Base-by-base conservation (phyloP, 2,797 vertebrate genomes). In the Allobates femoralis region DNA sequence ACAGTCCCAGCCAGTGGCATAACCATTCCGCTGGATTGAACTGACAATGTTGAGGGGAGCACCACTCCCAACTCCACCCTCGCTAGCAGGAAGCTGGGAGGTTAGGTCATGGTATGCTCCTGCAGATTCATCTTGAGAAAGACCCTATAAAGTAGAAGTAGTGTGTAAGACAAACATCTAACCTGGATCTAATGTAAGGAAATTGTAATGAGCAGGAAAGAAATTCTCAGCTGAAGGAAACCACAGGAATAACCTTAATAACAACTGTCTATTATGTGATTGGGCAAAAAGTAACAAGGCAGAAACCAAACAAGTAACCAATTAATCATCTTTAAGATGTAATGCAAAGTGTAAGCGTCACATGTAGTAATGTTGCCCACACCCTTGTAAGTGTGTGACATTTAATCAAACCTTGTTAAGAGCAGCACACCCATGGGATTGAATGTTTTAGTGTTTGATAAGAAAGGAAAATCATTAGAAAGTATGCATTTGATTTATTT, bases 281-380 rank as follows among this genome's bases (percentile, higher is more conserved):
- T 80, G 34, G n/a, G 32, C 50, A 67, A 30, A 86, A 41, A 77
- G 50, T 74, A 85, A 69, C 56, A 19, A 15, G 34, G 18, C 41
- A 46, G 30, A 66, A 84, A 85, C 15, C 26, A 88, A 77, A 69
- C 86, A 85, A 84, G 50, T 50, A 58, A 56, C 16, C 55, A 79
- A 87, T 87, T 87, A 73, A 87, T 87, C 86, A 76, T 75, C 41
- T 19, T 3, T 21, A 71, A 37, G 37, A 46, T n/a, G 32, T 62
- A 58, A 34, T 26, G 23, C 55, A 46, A 41, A 74, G 37, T 37
- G 7, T 58, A 55, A 58, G 53, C 15, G 16, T 4, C 30, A 26
- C 34, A 21, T 74, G 7, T 50, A 28, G 28, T 50, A 74, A 23
- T 81, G 80, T 69, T 56, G 5, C 28, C 55, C 30, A 41, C 26